Conservation (phyloP, 92 coral and sea anemone species). For the Phenganax marumi region DNA sequence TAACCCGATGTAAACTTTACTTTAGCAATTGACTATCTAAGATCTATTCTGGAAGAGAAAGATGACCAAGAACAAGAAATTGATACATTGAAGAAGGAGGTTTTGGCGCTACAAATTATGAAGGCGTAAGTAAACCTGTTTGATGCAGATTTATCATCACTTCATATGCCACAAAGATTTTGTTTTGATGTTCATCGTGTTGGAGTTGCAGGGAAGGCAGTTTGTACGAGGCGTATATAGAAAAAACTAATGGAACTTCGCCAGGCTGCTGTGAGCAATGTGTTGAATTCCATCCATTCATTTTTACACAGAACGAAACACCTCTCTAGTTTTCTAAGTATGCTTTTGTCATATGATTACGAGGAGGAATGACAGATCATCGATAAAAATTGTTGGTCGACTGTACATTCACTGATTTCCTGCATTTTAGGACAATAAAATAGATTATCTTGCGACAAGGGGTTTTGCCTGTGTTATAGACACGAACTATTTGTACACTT, state of each 20-base stretch:
- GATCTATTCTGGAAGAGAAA: conserved; percentile 77
- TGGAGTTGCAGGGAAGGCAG: not conserved
- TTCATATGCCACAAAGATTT: not conserved
- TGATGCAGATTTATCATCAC: not conserved
- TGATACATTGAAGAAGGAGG: conserved; percentile 88
- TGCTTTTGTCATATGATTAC: no score
- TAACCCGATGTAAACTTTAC: not conserved
- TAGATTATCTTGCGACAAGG: not conserved
- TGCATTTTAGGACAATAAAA: no score
- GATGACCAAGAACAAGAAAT: conserved; percentile 85
- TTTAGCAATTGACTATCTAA: conserved; percentile 85
- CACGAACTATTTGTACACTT: not conserved
- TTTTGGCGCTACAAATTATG: conserved; percentile 94
- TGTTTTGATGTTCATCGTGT: not conserved
- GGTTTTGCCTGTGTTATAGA: not conserved
- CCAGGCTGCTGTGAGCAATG: no score
- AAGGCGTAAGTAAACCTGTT: conserved; percentile 70
- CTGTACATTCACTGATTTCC: no score
- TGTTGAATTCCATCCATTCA: no score
- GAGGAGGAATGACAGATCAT: no score
- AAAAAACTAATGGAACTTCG: no score
- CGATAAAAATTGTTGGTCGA: no score
- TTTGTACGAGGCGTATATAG: no score
- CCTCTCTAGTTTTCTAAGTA: no score
- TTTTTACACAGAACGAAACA: no score